Conservation (phyloP, 2,888 invertebrate species). For the Drosophila peninsularis region DNA sequence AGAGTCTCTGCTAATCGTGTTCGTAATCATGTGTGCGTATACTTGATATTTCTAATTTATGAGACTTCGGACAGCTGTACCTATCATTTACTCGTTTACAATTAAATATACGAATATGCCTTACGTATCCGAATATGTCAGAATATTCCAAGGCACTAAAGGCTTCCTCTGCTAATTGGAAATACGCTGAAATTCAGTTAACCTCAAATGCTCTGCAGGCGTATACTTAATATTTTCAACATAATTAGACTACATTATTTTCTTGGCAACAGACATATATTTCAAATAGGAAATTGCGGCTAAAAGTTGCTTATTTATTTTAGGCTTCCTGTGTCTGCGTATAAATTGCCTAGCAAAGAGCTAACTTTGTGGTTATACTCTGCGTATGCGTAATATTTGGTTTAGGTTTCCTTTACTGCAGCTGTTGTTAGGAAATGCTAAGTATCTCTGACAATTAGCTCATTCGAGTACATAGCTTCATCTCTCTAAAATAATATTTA, state of each 20-base stretch:
- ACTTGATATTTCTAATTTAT: too few relatives aligned
- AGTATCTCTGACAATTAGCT: neutral
- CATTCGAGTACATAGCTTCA: too few relatives aligned
- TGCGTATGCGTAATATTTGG: slow-evolving; percentile 2
- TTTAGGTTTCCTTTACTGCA: neutral
- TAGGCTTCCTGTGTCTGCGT: neutral
- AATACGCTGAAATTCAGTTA: neutral
- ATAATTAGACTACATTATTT: neutral
- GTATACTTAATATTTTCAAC: neutral
- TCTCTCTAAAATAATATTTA: neutral
- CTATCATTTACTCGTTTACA: too few relatives aligned
- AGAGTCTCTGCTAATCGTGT: neutral
- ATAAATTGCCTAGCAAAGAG: neutral
- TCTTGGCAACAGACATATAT: neutral
- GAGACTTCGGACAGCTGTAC: too few relatives aligned
- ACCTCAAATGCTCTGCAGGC: neutral
- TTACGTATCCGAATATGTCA: too few relatives aligned
- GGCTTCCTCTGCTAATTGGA: too few relatives aligned
- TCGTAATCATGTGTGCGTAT: too few relatives aligned
- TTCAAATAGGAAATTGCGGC: neutral
- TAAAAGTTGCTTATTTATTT: neutral
- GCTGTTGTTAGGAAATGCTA: neutral
- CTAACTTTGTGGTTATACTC: neutral
- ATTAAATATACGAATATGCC: too few relatives aligned
- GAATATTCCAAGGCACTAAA: too few relatives aligned